Percentiles rank a stretch among this genome's conserved stretches.
Conservation (phyloP, 2,888 invertebrate species). For the Drosophila rubida region DNA sequence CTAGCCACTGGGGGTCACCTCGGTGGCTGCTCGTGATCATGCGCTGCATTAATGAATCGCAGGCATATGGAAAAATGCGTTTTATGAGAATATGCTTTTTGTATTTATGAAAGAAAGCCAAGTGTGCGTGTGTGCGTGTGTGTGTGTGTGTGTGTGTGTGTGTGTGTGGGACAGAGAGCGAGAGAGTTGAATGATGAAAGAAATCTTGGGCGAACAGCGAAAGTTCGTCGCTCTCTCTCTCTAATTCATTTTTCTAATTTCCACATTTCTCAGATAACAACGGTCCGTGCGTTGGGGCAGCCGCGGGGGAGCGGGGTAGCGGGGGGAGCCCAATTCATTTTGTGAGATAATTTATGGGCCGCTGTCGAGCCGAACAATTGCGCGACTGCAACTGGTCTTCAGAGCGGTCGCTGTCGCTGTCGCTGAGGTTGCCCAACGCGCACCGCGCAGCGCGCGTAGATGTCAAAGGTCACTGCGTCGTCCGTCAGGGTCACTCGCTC, state of each 20-base stretch:
- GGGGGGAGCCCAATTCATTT: constrained; percentile 68
- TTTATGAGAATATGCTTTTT: constrained; percentile 19
- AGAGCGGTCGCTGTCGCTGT: too few relatives aligned
- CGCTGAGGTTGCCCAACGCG: constrained; percentile 32
- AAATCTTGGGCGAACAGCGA: constrained; percentile 40
- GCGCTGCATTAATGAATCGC: constrained; percentile 69
- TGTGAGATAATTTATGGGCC: constrained; percentile 78
- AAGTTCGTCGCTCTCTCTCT: constrained; percentile 33
- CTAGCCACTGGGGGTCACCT: constrained; percentile 24
- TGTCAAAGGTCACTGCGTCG: constrained; percentile 72
- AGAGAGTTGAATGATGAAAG: constrained; percentile 47
- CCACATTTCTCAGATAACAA: constrained; percentile 73
- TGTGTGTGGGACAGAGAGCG: neutral
- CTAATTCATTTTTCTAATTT: constrained; percentile 79
- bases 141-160: too few relatives aligned
- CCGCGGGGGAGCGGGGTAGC: neutral
- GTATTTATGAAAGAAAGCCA: constrained; percentile 55
- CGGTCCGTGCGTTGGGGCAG: constrained; percentile 40
- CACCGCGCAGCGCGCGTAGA: constrained; percentile 16
- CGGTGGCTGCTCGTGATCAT: constrained; percentile 14
- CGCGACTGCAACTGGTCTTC: constrained; percentile 83
- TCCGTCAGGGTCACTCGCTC: constrained; percentile 45
- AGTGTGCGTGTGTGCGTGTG: neutral
- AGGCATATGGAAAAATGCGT: constrained; percentile 51
- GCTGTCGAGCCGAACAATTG: constrained; percentile 82